phyloP scores from a whole-genome alignment of 2,797 vertebrate species.

The Fundulus diaphanus region DNA sequence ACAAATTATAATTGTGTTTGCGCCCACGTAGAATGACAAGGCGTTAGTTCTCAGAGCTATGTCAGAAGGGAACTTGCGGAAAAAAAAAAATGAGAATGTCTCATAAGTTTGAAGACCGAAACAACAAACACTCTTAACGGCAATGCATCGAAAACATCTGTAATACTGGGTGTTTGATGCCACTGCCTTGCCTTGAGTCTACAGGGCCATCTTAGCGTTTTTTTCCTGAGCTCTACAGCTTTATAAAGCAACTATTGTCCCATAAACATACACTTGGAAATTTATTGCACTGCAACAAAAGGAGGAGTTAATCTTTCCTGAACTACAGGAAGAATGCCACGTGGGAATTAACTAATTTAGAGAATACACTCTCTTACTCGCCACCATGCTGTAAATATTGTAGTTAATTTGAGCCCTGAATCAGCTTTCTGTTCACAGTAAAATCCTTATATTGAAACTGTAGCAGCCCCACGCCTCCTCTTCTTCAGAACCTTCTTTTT shows the following conservation, averaged over 20 bases:
- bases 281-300: slow-evolving; percentile 38
- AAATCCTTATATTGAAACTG: slow-evolving; percentile 36
- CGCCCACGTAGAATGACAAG: slow-evolving; percentile 17
- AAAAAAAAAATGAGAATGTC: slow-evolving; percentile 35
- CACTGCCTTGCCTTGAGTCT: background rate
- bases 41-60: slow-evolving; percentile 2
- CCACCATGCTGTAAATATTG: slow-evolving; percentile 38
- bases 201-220: slow-evolving; percentile 35
- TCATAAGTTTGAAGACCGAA: background rate
- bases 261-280: slow-evolving; percentile 32
- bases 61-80: background rate
- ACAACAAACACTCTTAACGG: background rate
- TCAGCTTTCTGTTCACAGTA: slow-evolving; percentile 34
- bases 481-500: slow-evolving; percentile 12
- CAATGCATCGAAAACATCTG: background rate
- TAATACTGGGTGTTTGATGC: background rate
- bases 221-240: slow-evolving; percentile 30
- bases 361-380: slow-evolving; percentile 23
- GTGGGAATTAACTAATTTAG: slow-evolving; percentile 27
- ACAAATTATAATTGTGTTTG: slow-evolving; percentile 6
- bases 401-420: slow-evolving; percentile 16
- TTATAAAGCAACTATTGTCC: slow-evolving; percentile 37
- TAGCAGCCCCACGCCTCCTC: slow-evolving; percentile 7
- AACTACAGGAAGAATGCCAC: slow-evolving; percentile 17
- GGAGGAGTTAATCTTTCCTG: slow-evolving; percentile 13